Evolutionary conservation across 2,797 vertebrate genomes (phyloP).

Genomic region (Coregonus sp.): DNA sequence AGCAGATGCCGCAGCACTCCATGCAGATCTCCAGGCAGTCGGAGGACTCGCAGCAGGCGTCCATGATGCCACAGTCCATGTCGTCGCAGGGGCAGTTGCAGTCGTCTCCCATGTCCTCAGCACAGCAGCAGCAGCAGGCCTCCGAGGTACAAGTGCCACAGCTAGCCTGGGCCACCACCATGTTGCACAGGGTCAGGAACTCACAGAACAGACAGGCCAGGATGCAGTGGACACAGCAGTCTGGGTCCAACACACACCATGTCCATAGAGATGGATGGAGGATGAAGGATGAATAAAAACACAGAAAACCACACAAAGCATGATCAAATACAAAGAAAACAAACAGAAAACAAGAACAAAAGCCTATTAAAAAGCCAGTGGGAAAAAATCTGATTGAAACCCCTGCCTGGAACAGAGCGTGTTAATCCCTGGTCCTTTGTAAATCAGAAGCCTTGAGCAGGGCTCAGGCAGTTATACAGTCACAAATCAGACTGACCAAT

Average conservation of each 20-base stretch:
- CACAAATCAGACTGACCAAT: slow-evolving; percentile 5
- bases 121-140: slow-evolving; percentile 91
- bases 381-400: slow-evolving; percentile 3
- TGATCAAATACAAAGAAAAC: neutral
- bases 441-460: slow-evolving; percentile 4
- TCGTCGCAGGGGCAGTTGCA: slow-evolving; percentile 94
- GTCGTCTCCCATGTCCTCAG: slow-evolving; percentile 91
- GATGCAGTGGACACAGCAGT: slow-evolving; percentile 98
- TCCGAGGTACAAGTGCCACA: slow-evolving; percentile 90
- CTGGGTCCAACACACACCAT: slow-evolving; percentile 66
- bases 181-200: slow-evolving; percentile 95
- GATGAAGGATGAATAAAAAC: slow-evolving; percentile 23
- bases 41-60: slow-evolving; percentile 95
- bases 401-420: neutral
- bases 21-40: slow-evolving; percentile 99
- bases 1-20: slow-evolving; percentile 99
- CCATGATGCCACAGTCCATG: slow-evolving; percentile 98
- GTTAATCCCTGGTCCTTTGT: neutral
- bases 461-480: slow-evolving; percentile 7
- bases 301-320: neutral
- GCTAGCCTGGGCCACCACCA: slow-evolving; percentile 90
- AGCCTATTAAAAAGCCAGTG: neutral
- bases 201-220: slow-evolving; percentile 98
- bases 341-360: neutral
- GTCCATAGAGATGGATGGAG: neutral